Percentiles rank a stretch among this genome's conserved stretches.
These are phyloP conservation scores for Herpailurus yagouaroundi DNA, from an alignment of 2,113 vertebrate genomes.

Conservation along the genomic window DNA sequence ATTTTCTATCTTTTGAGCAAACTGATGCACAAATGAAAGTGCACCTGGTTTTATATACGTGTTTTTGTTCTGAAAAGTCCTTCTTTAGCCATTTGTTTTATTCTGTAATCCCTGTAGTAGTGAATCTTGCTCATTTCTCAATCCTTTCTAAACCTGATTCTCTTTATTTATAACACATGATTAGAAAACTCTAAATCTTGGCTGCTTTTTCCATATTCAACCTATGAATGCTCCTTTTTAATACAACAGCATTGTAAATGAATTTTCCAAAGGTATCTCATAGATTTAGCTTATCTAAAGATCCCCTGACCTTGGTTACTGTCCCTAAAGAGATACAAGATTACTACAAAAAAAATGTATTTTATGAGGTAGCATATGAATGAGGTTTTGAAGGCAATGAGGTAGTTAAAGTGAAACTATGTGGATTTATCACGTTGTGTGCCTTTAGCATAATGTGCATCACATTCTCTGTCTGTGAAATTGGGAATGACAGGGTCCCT, in stretches of 20 bases:
- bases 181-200: not conserved
- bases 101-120: not conserved
- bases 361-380: not conserved
- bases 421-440: not conserved
- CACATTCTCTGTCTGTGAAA: not conserved
- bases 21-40: not conserved
- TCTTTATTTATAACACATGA: not conserved
- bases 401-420: not conserved
- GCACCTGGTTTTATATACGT: not conserved
- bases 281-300: not conserved
- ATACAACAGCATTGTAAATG: not conserved
- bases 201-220: not conserved
- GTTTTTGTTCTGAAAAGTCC: not conserved
- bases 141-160: not conserved
- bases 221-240: not conserved
- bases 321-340: not conserved
- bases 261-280: not conserved
- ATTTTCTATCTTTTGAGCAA: not conserved
- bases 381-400: not conserved
- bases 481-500: not conserved
- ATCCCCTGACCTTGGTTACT: not conserved
- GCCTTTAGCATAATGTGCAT: not conserved
- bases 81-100: not conserved
- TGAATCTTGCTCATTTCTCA: not conserved
- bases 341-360: not conserved